phyloP scores from a whole-genome alignment of 2,888 invertebrate species.

The Salticus scenicus region DNA sequence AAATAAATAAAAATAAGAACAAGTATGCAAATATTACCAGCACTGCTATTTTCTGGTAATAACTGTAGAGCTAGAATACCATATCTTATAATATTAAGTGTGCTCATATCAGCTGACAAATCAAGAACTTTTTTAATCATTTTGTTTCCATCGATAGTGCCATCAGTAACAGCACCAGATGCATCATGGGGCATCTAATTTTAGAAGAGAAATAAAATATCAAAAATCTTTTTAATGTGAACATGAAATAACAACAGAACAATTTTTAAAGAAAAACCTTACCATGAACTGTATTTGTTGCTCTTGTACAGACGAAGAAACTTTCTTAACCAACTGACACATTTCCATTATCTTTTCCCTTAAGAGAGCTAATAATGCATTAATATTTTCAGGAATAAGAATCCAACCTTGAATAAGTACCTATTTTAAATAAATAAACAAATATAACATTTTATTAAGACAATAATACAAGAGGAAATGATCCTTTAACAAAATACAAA shows the following conservation, averaged over 20 bases:
- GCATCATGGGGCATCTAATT: slow-evolving; percentile 78
- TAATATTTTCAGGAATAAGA: slow-evolving; percentile 79
- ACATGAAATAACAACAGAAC: not conserved
- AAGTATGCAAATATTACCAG: slow-evolving; percentile 78
- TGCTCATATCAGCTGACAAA: slow-evolving; percentile 80
- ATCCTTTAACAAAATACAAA: no score
- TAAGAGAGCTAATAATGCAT: slow-evolving; percentile 77
- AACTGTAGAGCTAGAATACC: slow-evolving; percentile 85
- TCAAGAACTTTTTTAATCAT: slow-evolving; percentile 78
- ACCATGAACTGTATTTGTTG: slow-evolving; percentile 68
- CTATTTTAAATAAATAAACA: no score
- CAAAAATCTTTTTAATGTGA: not conserved
- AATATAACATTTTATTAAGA: no score
- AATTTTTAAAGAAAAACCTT: not conserved
- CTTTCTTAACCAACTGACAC: slow-evolving; percentile 53
- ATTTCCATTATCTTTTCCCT: slow-evolving; percentile 78
- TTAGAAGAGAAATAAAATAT: slow-evolving; percentile 8
- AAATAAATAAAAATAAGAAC: no score
- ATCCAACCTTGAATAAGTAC: slow-evolving; percentile 83
- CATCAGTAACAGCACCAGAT: slow-evolving; percentile 79
- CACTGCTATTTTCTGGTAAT: slow-evolving; percentile 84
- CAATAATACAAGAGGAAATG: no score
- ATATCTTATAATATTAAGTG: slow-evolving; percentile 85
- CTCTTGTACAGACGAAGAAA: slow-evolving; percentile 72
- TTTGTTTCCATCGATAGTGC: slow-evolving; percentile 72